Evolutionary conservation across 2,113 vertebrate genomes (phyloP).

Genomic region (Lophura nycthemera): DNA sequence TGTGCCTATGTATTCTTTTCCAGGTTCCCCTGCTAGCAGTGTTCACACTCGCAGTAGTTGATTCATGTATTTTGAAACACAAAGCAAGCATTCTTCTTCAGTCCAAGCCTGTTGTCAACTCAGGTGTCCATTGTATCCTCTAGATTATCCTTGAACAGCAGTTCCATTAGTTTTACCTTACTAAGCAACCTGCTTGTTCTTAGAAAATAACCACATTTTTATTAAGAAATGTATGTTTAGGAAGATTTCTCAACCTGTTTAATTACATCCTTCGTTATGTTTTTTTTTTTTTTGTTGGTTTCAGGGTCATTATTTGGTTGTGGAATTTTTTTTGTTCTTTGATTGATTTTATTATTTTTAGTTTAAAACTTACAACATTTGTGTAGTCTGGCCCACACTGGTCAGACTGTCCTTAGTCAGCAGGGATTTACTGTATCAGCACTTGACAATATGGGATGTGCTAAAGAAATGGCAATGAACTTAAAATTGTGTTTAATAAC

Average conservation of each 20-base stretch:
- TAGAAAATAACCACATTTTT: background rate
- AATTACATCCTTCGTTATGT: background rate
- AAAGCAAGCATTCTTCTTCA: background rate
- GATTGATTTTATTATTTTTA: background rate
- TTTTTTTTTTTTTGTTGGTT: background rate
- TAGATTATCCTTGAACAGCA: background rate
- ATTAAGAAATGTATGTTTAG: background rate
- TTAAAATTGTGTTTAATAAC: constrained; percentile 31
- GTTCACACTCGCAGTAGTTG: background rate
- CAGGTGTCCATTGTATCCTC: background rate
- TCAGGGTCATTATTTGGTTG: background rate
- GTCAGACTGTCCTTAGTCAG: background rate
- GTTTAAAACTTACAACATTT: background rate
- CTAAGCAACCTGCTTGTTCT: constrained; percentile 2
- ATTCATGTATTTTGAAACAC: background rate
- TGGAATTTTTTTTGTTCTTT: background rate
- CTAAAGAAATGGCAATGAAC: constrained; percentile 7
- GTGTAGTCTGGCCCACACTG: background rate
- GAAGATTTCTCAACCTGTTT: background rate
- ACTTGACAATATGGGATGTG: constrained; percentile 1
- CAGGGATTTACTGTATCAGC: background rate
- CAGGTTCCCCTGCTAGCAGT: background rate
- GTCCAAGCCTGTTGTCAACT: background rate
- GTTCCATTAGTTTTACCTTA: background rate
- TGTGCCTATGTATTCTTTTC: background rate